phyloP scores from a whole-genome alignment of 1,140 invertebrate genomes.

The Drosophila nannoptera region DNA sequence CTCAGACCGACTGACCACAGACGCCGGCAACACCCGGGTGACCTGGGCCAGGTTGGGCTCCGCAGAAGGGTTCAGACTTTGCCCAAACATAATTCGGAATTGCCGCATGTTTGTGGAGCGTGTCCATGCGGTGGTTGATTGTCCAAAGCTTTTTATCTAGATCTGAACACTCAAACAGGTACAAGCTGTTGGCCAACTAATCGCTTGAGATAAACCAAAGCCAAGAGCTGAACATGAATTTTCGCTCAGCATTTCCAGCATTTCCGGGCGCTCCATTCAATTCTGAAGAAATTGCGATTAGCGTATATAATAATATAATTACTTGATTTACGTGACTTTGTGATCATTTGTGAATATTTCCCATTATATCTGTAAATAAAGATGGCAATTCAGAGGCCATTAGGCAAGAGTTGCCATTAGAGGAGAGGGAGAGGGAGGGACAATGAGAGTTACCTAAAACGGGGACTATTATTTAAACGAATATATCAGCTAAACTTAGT shows the following conservation, averaged over 20 bases:
- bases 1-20: constrained; percentile 24
- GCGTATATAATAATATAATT: not conserved
- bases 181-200: not conserved
- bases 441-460: too few species aligned
- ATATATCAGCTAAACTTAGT: too few species aligned
- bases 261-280: constrained; percentile 8
- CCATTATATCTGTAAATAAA: too few species aligned
- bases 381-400: too few species aligned
- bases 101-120: constrained; percentile 11
- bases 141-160: constrained; percentile 21
- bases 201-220: not conserved
- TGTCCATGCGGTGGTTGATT: constrained; percentile 21
- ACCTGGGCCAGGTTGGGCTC: not conserved
- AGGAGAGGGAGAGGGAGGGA: too few species aligned
- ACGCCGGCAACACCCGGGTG: constrained; percentile 25
- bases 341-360: not conserved
- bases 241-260: constrained; percentile 6
- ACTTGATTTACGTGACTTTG: constrained; percentile 10
- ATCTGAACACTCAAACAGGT: not conserved
- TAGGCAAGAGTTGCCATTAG: too few species aligned
- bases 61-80: too few species aligned
- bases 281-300: not conserved
- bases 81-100: too few species aligned
- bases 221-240: constrained; percentile 18
- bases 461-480: too few species aligned